Evolutionary conservation across 2,113 vertebrate genomes (phyloP).

Genomic region (Phyllostomus discolor): DNA sequence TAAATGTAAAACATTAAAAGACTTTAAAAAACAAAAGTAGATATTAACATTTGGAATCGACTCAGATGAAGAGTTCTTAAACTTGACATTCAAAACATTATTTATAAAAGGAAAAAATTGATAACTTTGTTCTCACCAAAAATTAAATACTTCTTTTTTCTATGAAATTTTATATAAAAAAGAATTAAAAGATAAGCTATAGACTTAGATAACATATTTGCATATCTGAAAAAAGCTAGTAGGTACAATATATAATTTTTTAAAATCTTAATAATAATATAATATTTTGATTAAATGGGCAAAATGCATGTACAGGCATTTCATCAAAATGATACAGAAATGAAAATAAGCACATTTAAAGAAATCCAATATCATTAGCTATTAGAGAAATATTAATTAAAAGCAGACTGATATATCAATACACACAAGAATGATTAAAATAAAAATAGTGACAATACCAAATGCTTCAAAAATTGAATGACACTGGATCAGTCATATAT

Average conservation of each 20-base stretch:
- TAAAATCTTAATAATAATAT: background rate
- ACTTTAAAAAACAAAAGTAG: background rate
- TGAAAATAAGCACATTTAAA: background rate
- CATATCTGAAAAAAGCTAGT: too few relatives aligned
- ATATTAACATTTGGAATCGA: background rate
- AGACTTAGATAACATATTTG: too few relatives aligned
- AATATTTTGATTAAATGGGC: background rate
- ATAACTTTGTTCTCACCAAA: background rate
- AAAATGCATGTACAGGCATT: background rate
- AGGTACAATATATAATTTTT: too few relatives aligned
- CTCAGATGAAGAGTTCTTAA: background rate
- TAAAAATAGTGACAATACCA: background rate
- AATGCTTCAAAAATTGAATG: background rate
- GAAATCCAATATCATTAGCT: background rate
- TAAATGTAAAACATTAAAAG: background rate
- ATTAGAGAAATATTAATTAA: too few relatives aligned
- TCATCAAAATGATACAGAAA: background rate
- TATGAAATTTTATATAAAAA: background rate
- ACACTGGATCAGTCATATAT: background rate
- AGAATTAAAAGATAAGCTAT: too few relatives aligned
- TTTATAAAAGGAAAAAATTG: background rate
- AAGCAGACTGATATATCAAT: too few relatives aligned
- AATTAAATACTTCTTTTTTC: background rate
- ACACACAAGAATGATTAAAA: background rate
- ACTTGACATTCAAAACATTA: background rate